phyloP scores from a whole-genome alignment of 2,113 vertebrate genomes.

The Ascaphus truei region DNA sequence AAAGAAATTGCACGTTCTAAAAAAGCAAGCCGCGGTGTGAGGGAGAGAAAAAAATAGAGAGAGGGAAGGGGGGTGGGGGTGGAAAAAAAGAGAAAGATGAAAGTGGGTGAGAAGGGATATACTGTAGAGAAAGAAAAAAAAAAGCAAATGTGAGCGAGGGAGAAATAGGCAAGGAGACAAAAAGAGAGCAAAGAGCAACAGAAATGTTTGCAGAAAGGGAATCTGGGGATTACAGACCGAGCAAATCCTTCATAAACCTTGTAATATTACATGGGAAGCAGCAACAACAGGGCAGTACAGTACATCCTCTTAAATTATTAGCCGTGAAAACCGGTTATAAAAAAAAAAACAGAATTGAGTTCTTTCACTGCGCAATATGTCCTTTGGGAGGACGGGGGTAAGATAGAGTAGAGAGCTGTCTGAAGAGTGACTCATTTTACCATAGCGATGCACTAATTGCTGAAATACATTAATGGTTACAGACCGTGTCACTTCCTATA shows the following conservation, averaged over 20 bases:
- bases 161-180: not conserved
- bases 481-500: slow-evolving; percentile 18
- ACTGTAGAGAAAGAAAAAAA: not conserved
- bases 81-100: not conserved
- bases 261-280: not conserved
- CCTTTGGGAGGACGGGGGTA: not conserved
- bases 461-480: slow-evolving; percentile 7
- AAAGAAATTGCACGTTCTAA: slow-evolving; percentile 32
- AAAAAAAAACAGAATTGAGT: no score
- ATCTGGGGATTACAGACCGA: not conserved
- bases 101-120: not conserved
- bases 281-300: not conserved
- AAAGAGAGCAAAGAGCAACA: not conserved
- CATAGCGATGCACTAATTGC: slow-evolving; percentile 1
- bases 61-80: not conserved
- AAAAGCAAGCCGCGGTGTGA: slow-evolving; percentile 27
- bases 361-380: not conserved
- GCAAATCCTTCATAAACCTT: slow-evolving; percentile 11
- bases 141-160: not conserved
- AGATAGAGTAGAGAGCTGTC: not conserved
- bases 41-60: not conserved
- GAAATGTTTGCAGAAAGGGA: not conserved
- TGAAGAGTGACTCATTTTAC: not conserved
- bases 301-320: no score
- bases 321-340: no score